phyloP scores from a whole-genome alignment of 2,797 vertebrate genomes.

The Anguilla obscura region DNA sequence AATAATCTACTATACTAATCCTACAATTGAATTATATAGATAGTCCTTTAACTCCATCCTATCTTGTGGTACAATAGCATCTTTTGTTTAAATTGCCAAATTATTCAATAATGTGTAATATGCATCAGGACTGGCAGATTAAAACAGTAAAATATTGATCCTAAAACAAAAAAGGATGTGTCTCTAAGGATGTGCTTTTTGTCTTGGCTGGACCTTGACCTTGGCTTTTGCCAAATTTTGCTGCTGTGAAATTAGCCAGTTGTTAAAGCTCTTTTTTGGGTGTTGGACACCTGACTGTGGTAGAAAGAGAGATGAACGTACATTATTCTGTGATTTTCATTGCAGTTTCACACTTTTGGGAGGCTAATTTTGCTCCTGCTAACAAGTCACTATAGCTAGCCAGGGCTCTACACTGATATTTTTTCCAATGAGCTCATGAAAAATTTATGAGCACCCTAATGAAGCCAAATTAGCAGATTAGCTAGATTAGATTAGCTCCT shows the following conservation, averaged over 20 bases:
- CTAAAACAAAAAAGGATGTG: neutral
- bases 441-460: no score
- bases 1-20: neutral
- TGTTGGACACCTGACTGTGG: neutral
- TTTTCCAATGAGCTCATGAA: neutral
- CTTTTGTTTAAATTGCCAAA: neutral
- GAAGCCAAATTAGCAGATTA: no score
- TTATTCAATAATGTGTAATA: neutral
- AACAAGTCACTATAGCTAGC: neutral
- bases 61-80: neutral
- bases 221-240: neutral
- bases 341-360: neutral
- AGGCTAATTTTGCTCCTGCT: neutral
- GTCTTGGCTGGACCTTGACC: neutral
- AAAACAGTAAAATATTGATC: no score
- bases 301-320: neutral
- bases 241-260: neutral
- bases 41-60: neutral
- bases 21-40: neutral
- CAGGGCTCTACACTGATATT: neutral
- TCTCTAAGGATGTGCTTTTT: neutral
- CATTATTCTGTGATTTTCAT: neutral
- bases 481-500: no score
- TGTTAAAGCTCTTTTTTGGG: neutral
- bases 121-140: neutral